Base-by-base conservation (phyloP, 2,113 vertebrate species). In the Circaetus gallicus region DNA sequence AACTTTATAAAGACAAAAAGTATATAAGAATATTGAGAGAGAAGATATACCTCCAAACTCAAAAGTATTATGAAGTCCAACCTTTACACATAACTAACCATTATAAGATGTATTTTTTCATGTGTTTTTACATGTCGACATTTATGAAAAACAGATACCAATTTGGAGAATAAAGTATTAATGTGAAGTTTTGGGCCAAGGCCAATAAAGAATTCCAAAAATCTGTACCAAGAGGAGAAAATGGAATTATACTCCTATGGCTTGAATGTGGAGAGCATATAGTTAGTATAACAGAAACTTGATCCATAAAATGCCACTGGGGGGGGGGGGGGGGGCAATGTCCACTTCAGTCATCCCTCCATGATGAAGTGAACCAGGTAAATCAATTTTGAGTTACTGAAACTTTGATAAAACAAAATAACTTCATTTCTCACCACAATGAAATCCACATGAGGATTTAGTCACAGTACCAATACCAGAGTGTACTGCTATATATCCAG, bases 271-370 rank as follows among this genome's bases (percentile, higher is more conserved):
- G 58, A 77, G 14, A 81, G 10, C 9, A 13, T 43, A 16, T 19
- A 52, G 26, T 31, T 85, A 55, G 29, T 10, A 19, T 21, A 82
- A 45, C 28, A 71, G 31, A 78, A 85, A 22, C 6, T 8, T 87
- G 24, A 66, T 61, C 36, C n/a, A 19, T 4, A 77, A 82, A 89
- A 36, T 74, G 12, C 16, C 26, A 43, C 47, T 43, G 18, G 9
- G 5, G 26, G 26, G 14, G 11, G 7, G 22, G 49, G 12, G 5
- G 17, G 2, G 6, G n/a, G n/a, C n/a, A n/a, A n/a, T n/a, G n/a
- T n/a, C n/a, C n/a, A n/a, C n/a, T n/a, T 49, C 47, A 49, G 47
- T 49, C 47, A 49, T 49, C 47, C 47, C 47, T 49, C 47, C 47
- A 24, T 24, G 22, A 24, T 49, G 47, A 49, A 49, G 47, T 24